Conservation (phyloP, 2,113 vertebrate genomes). For the Brevimyrus niger region DNA sequence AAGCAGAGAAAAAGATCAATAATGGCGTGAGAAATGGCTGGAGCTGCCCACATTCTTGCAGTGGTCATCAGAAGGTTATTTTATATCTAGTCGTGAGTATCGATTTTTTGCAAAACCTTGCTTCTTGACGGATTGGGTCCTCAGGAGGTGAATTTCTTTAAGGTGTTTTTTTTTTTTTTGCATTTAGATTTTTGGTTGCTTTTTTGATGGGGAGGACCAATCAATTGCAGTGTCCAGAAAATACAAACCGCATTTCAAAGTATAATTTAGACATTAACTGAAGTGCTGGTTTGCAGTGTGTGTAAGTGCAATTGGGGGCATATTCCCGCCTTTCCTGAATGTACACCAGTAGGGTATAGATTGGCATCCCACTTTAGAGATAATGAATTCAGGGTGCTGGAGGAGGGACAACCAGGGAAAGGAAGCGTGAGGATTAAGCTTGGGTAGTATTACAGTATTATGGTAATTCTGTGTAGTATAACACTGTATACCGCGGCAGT, state of each 20-base stretch:
- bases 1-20: conserved; percentile 66
- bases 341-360: neutral
- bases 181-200: conserved; percentile 54
- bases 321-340: neutral
- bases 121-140: conserved; percentile 52
- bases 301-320: conserved; percentile 44
- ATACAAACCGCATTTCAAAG: neutral
- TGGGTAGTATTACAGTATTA: neutral
- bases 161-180: conserved; percentile 57
- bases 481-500: neutral
- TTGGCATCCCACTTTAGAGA: neutral
- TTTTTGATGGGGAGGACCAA: neutral
- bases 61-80: conserved; percentile 85
- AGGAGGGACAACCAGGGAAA: neutral
- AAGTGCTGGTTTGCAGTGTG: neutral
- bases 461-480: neutral
- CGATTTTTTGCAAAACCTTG: conserved; percentile 63
- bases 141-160: conserved; percentile 51
- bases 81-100: conserved; percentile 80
- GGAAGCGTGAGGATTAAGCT: neutral
- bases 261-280: neutral
- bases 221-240: neutral
- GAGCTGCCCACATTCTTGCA: conserved; percentile 68
- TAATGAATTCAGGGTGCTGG: neutral
- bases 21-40: conserved; percentile 60